phyloP scores from a whole-genome alignment of 2,888 invertebrate genomes.

The Hirtodrosophila trivittata region DNA sequence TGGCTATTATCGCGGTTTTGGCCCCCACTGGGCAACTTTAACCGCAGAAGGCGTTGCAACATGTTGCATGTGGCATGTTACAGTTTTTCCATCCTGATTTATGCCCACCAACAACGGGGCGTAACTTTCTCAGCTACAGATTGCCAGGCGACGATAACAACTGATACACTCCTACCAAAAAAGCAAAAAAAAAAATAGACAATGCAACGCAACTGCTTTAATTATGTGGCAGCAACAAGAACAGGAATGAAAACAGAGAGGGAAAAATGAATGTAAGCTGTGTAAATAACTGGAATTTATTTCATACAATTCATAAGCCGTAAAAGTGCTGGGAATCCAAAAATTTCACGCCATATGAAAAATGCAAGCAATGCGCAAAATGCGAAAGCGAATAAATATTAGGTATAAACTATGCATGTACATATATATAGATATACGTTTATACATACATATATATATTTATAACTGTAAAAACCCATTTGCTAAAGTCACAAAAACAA shows the following conservation, averaged over 20 bases:
- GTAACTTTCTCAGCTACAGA: neutral
- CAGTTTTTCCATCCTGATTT: constrained; percentile 44
- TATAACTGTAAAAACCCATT: constrained; percentile 63
- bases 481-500: constrained; percentile 62
- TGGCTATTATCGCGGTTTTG: constrained; percentile 48
- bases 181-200: neutral
- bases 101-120: constrained; percentile 32
- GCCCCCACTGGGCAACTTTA: constrained; percentile 41
- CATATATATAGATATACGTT: constrained; percentile 14
- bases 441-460: constrained; percentile 6
- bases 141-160: neutral
- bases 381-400: constrained; percentile 43
- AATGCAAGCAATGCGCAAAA: constrained; percentile 62
- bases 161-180: neutral
- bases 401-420: constrained; percentile 43
- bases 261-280: neutral
- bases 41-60: constrained; percentile 33
- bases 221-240: constrained; percentile 18
- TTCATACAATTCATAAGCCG: constrained; percentile 27
- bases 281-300: constrained; percentile 18
- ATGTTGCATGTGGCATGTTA: constrained; percentile 47
- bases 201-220: constrained; percentile 9
- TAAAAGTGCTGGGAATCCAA: constrained; percentile 27
- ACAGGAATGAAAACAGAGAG: neutral
- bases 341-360: constrained; percentile 55